These are phyloP conservation scores for Shinisaurus crocodilurus DNA, from an alignment of 2,113 vertebrate species.

Conservation along the genomic window DNA sequence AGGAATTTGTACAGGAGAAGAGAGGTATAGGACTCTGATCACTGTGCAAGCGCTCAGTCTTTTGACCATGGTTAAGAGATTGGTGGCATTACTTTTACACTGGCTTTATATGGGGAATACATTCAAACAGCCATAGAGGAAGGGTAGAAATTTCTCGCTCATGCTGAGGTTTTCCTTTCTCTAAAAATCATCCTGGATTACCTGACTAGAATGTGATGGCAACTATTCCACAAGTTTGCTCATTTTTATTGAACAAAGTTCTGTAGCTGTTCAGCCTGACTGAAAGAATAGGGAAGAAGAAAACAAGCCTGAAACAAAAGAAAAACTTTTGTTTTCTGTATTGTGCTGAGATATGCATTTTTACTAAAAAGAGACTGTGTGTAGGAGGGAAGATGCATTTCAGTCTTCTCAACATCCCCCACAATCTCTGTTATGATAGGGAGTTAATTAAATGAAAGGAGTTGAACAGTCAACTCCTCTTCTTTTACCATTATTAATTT, in stretches of 20 bases:
- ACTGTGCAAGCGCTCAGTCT: no score
- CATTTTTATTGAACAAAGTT: not conserved
- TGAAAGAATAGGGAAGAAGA: not conserved
- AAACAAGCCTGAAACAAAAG: not conserved
- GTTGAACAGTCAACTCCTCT: not conserved
- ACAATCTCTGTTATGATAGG: not conserved
- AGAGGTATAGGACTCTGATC: not conserved
- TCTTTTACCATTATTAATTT: not conserved
- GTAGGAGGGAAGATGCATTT: not conserved
- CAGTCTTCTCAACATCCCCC: not conserved
- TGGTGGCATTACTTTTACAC: not conserved
- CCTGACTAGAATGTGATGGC: no score
- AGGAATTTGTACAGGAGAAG: not conserved
- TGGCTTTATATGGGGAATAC: not conserved
- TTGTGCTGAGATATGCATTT: not conserved
- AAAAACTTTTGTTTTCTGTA: not conserved
- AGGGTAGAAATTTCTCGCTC: not conserved
- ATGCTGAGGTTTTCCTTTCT: not conserved
- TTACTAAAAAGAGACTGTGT: not conserved
- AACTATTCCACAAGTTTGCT: not conserved
- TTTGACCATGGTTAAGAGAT: not conserved
- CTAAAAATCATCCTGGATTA: not conserved
- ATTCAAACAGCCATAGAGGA: not conserved
- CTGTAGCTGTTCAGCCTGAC: not conserved
- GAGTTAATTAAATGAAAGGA: constrained; percentile 1